Evolutionary conservation across 2,888 invertebrate genomes (phyloP), one percentile per base, ranked within the genome.

Genomic region (Psylliodes chrysocephalus): DNA sequence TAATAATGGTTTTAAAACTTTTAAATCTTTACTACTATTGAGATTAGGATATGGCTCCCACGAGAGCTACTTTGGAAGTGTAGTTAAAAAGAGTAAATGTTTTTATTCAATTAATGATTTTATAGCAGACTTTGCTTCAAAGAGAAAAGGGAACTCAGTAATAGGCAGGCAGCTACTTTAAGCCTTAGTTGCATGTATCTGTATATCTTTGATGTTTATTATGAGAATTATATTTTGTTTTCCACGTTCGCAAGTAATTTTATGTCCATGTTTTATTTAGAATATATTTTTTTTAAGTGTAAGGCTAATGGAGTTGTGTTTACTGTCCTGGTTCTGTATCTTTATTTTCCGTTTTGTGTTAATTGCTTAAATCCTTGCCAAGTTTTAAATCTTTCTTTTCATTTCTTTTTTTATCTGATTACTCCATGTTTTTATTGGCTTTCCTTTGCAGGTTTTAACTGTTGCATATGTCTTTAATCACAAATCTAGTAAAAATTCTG

Each of bases 101-200:
- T 42, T 42, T 42, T 18, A 42, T 42, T 42, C 42, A 42, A 42
- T 42, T 42, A 42, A 42, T 17, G 42, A 42, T 42, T 42, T 42
- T 42, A 42, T 42, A 10, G 42, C 8, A 10, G 42, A 35, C 2
- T 22, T 22, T 6, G 22, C 3, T 22, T 22, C 22, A 22, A 14
- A 12, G n/a, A 33, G 33, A 8, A 33, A 33, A 33, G 33, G 8
- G 33, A 6, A 25, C 25, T 25, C 7, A 5, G 33, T 33, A 33
- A 33, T 33, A 2, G 10, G n/a, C n/a, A 33, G 8, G 2, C n/a
- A 33, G 33, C 10, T 33, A n/a, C 8, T 4, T 22, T 22, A 22
- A 22, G 6, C 8, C 2, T 3, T 30, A 30, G 10, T 30, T 30
- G 30, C 8, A 30, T 8, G 8, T 30, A 30, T 30, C 6, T 30